Percentiles rank a stretch among this genome's conserved stretches.
phyloP scores from a whole-genome alignment of 2,113 vertebrate species.

The Sceloporus undulatus region DNA sequence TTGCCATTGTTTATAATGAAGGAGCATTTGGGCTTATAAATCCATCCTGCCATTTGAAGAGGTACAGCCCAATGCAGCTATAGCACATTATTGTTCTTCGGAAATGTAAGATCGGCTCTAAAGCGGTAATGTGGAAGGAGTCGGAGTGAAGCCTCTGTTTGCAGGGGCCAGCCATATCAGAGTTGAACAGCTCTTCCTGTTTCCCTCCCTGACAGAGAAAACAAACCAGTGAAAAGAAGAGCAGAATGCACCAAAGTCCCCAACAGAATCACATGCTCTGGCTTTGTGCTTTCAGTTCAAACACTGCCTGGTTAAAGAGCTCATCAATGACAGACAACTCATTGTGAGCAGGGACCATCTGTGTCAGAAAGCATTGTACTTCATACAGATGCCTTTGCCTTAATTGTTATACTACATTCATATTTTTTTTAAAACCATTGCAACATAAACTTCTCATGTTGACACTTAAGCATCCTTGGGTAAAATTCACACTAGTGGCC shows the following conservation, averaged over 20 bases:
- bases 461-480: not conserved
- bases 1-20: not conserved
- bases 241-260: not conserved
- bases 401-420: not conserved
- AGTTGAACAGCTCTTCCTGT: not conserved
- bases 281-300: not conserved
- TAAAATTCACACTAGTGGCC: constrained; percentile 19
- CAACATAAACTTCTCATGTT: no score
- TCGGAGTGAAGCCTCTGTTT: not conserved
- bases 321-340: not conserved
- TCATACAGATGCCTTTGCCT: not conserved
- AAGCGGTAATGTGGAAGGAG: not conserved
- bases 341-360: not conserved
- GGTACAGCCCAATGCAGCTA: not conserved
- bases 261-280: not conserved
- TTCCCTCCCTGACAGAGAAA: not conserved
- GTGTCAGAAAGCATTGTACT: not conserved
- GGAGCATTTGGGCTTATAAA: not conserved
- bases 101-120: not conserved
- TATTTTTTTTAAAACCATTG: no score
- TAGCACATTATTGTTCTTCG: not conserved
- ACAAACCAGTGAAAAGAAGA: not conserved
- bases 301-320: not conserved
- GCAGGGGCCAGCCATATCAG: not conserved
- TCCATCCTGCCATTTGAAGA: not conserved